phyloP scores from a whole-genome alignment of 1,140 invertebrate genomes.

The Meloidogyne exigua region DNA sequence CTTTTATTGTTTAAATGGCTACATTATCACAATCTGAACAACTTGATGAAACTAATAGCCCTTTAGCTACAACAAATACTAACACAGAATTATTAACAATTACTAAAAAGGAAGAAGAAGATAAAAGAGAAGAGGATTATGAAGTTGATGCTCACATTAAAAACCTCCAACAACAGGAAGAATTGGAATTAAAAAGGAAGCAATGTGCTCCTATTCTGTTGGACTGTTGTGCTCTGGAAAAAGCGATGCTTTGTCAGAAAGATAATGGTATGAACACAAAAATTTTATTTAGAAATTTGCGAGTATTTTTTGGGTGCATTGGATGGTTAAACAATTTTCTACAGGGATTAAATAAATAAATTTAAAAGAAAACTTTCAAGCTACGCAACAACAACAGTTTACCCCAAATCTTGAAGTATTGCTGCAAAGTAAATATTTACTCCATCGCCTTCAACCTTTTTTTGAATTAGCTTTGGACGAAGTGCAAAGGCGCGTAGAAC shows the following conservation, averaged over 20 bases:
- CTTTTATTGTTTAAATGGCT: no score
- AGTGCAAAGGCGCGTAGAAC: background rate
- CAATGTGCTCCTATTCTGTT: constrained; percentile 11
- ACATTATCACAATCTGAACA: no score
- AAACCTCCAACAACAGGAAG: background rate
- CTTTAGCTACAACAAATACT: no score
- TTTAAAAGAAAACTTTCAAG: no score
- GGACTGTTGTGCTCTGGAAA: constrained; percentile 7
- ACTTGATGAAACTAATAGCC: no score
- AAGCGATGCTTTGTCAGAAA: constrained; percentile 3
- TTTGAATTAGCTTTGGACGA: constrained; percentile 13
- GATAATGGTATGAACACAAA: background rate
- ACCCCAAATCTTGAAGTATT: constrained; percentile 9
- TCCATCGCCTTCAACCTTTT: constrained; percentile 8
- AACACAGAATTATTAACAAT: no score
- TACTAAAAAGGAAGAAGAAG: no score
- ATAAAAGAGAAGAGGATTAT: no score
- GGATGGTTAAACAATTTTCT: no score
- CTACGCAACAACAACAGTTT: background rate
- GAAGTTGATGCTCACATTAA: background rate
- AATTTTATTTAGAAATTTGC: no score
- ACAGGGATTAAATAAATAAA: no score
- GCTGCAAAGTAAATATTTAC: background rate
- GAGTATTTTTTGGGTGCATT: no score
- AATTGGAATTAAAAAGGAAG: background rate